These are phyloP conservation scores for Anser cygnoides DNA, from an alignment of 2,113 vertebrate species.

Conservation along the genomic window DNA sequence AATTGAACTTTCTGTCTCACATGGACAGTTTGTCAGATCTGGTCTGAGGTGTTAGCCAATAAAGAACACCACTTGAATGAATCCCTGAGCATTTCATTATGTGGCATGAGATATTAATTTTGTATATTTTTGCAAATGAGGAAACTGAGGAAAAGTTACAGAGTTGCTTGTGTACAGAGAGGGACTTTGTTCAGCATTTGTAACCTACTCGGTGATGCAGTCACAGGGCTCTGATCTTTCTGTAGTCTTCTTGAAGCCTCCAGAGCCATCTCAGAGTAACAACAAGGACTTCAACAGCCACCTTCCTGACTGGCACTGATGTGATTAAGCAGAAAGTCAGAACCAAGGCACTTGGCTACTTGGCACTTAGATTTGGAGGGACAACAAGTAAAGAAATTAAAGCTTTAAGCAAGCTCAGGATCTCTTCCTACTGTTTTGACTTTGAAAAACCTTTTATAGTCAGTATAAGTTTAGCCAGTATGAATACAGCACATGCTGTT, in stretches of 20 bases:
- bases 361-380: background rate
- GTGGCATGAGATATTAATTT: background rate
- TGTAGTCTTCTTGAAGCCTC: background rate
- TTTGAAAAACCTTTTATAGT: background rate
- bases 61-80: background rate
- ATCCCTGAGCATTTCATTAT: background rate
- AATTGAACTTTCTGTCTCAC: background rate
- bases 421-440: background rate
- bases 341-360: background rate
- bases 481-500: fast-evolving
- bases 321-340: background rate
- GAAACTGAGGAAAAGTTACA: background rate
- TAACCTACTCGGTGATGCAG: background rate
- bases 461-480: background rate
- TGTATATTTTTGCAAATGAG: background rate
- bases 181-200: background rate
- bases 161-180: fast-evolving
- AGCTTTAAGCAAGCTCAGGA: background rate
- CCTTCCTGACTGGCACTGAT: background rate
- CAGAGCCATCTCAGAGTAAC: background rate
- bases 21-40: background rate
- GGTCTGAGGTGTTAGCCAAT: background rate
- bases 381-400: background rate
- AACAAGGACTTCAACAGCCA: background rate
- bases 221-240: background rate